phyloP scores from a whole-genome alignment of 2,888 invertebrate genomes.

The Cristatella mucedo region DNA sequence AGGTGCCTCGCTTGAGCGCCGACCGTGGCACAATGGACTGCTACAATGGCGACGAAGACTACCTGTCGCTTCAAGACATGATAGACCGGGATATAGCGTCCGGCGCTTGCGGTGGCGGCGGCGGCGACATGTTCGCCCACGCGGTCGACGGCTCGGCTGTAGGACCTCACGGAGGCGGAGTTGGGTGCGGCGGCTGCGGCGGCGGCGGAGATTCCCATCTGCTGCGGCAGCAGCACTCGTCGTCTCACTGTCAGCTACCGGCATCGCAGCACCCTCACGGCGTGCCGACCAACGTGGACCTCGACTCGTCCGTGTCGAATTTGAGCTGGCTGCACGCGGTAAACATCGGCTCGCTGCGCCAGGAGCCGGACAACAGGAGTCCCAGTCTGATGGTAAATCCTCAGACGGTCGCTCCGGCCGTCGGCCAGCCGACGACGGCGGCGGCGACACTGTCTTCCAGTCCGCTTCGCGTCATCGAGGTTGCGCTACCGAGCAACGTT shows the following conservation, averaged over 20 bases:
- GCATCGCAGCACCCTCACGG: too few species aligned
- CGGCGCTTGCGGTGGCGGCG: too few species aligned
- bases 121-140: too few species aligned
- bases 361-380: slow-evolving; percentile 19
- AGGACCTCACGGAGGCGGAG: too few species aligned
- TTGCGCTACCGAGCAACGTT: slow-evolving; percentile 6
- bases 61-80: slow-evolving; percentile 60
- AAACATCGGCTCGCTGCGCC: slow-evolving; percentile 10
- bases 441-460: too few species aligned
- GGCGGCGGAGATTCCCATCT: too few species aligned
- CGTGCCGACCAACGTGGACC: slow-evolving; percentile 42
- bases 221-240: too few species aligned
- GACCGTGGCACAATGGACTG: too few species aligned
- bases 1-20: too few species aligned
- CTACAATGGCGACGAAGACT: slow-evolving; percentile 12
- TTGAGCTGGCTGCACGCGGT: slow-evolving; percentile 43
- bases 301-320: slow-evolving; percentile 32
- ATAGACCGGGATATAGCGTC: slow-evolving; percentile 77
- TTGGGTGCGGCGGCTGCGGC: too few species aligned
- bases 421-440: slow-evolving; percentile 14
- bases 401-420: slow-evolving; percentile 69
- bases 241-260: too few species aligned
- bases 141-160: too few species aligned
- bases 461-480: background rate
- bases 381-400: slow-evolving; percentile 62